phyloP scores from a whole-genome alignment of 2,797 vertebrate species.

The Eulemur albifrons region DNA sequence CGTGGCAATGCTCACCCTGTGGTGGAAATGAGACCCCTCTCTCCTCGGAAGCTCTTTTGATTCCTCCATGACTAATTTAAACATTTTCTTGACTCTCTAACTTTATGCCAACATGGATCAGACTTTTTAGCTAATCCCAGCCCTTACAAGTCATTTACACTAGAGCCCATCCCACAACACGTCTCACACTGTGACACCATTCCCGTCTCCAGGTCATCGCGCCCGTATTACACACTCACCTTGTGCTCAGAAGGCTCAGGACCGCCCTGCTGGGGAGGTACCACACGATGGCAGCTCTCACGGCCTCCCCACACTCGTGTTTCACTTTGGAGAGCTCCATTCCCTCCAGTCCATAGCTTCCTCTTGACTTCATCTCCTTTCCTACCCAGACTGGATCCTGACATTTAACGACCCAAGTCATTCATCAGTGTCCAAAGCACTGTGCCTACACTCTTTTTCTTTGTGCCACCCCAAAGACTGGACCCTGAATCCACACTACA shows the following conservation, averaged over 20 bases:
- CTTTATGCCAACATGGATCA: background rate
- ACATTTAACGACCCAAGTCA: background rate
- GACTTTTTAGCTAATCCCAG: background rate
- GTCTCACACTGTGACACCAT: background rate
- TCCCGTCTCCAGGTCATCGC: background rate
- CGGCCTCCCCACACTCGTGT: background rate
- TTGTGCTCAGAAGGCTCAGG: background rate
- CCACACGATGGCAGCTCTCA: too few relatives aligned
- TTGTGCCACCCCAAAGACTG: background rate
- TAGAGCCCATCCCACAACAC: background rate
- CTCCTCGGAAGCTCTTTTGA: background rate
- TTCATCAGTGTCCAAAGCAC: background rate
- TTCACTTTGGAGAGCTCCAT: background rate
- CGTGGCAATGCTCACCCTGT: background rate
- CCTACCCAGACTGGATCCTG: background rate
- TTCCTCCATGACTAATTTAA: background rate
- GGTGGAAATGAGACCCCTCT: background rate
- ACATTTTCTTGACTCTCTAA: background rate
- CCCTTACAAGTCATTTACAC: background rate
- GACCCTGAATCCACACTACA: background rate
- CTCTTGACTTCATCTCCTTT: background rate
- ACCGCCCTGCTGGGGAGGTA: background rate
- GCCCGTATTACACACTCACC: fast-evolving
- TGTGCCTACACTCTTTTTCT: background rate
- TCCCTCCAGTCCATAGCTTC: background rate